Evolutionary conservation across 2,113 vertebrate genomes (phyloP), one percentile per base, ranked within the genome.

Genomic region (Tetrao urogallus): DNA sequence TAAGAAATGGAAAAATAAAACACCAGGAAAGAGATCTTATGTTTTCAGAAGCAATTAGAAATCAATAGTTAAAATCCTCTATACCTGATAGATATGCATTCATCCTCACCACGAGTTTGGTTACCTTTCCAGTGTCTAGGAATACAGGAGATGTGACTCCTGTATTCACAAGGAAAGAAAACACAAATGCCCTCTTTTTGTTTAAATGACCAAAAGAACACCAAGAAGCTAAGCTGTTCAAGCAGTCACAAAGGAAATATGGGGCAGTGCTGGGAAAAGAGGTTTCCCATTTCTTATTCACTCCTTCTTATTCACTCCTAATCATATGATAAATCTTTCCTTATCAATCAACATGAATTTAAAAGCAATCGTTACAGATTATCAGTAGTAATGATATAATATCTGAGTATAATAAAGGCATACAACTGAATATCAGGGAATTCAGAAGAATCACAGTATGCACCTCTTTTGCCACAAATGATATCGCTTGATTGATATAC

Each of bases 291-390:
- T 87, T 87, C 30, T 91, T 87, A 57, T 45, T 82, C 14, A 61
- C 74, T 64, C 38, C 52, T 88, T 87, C 30, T 91, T 87, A 57
- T 45, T 82, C 14, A 61, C 74, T 64, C 38, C 52, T 88, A 93
- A 86, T 74, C 70, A 57, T 27, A n/a, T 52, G 28, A 71, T 78
- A 86, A 90, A 90, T 90, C 73, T 36, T 78, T 24, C 43, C 4
- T 78, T 92, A 86, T 74, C 80, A 93, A 88, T 86, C 83, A 60
- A 40, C 32, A 57, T 67, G 64, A 64, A 40, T 92, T 93, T 88
- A 48, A 95, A 88, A 92, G 80, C 36, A 57, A 61, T 52, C 34
- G 74, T 86, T 90, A 60, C 61, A 77, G 80, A 50, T 60, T 73
- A 52, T 79, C 66, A 76, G 40, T 50, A 83, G 20, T 10, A 47